phyloP scores from a whole-genome alignment of 2,113 vertebrate genomes.

The Ctenodactylus gundi region DNA sequence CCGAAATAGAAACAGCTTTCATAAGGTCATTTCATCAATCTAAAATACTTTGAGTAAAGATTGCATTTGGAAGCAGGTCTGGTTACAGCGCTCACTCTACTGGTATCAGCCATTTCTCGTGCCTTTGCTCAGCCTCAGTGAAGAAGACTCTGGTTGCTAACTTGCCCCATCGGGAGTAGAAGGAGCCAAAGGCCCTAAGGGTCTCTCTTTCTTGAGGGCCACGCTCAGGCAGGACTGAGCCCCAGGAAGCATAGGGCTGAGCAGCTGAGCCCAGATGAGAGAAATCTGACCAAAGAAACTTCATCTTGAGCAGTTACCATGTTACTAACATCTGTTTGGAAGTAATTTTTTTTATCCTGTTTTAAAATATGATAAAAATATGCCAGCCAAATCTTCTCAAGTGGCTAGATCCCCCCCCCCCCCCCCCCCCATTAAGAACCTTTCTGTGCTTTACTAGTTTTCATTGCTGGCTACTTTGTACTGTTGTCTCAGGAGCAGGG shows the following conservation, averaged over 20 bases:
- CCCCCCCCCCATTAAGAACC: not conserved
- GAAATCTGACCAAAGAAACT: not conserved
- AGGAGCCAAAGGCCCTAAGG: not conserved
- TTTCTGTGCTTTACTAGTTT: not conserved
- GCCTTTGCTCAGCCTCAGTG: not conserved
- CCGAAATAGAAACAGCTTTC: conserved; percentile 11
- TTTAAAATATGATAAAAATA: not conserved
- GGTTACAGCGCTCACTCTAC: too few relatives aligned
- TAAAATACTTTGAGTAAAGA: not conserved
- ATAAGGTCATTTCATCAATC: not conserved
- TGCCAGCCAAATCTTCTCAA: not conserved
- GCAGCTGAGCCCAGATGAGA: not conserved
- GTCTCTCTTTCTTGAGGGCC: not conserved
- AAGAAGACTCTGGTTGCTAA: not conserved
- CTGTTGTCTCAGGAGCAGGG: not conserved
- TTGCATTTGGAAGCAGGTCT: too few relatives aligned
- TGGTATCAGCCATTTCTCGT: not conserved
- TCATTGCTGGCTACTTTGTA: not conserved
- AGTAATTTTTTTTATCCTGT: not conserved
- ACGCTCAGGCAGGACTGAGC: not conserved
- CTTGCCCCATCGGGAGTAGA: not conserved
- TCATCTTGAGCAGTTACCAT: too few relatives aligned
- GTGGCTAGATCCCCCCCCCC: too few relatives aligned
- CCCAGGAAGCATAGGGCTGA: rapidly evolving
- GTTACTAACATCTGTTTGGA: not conserved